Evolutionary conservation across 2,113 vertebrate genomes (phyloP).

Genomic region (Sapayoa aenigma): DNA sequence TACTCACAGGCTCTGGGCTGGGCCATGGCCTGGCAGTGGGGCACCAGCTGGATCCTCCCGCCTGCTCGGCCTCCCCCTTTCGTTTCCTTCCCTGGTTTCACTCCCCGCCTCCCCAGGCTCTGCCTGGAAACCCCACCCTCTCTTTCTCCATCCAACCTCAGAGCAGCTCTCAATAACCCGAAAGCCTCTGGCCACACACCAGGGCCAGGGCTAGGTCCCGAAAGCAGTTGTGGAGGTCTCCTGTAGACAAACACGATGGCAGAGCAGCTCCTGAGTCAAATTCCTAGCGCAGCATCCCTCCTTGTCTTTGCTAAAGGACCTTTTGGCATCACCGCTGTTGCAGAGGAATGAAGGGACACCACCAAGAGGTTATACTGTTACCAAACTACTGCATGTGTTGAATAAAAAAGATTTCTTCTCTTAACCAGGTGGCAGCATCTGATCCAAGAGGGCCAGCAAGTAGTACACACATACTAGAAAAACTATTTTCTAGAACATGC

Average conservation of each 20-base stretch:
- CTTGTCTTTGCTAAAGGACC: background rate
- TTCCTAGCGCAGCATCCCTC: background rate
- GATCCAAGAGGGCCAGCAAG: background rate
- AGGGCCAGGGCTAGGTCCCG: background rate
- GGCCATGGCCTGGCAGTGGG: background rate
- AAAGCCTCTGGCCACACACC: background rate
- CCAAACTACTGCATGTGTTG: background rate
- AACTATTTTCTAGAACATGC: background rate
- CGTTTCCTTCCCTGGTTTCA: rapidly evolving
- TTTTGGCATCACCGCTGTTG: background rate
- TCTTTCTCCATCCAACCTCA: background rate
- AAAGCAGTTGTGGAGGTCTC: background rate
- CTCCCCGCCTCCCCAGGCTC: background rate
- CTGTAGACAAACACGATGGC: rapidly evolving
- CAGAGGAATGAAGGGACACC: background rate
- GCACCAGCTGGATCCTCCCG: background rate
- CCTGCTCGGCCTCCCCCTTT: background rate
- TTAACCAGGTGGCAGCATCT: background rate
- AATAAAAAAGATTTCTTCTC: background rate
- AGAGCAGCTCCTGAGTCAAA: rapidly evolving
- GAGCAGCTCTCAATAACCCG: background rate
- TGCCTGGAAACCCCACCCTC: background rate
- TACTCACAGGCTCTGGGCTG: slow-evolving; percentile 29
- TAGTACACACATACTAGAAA: background rate
- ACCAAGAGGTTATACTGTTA: background rate